phyloP scores from a whole-genome alignment of 2,888 invertebrate genomes.

The Netelia inedita region DNA sequence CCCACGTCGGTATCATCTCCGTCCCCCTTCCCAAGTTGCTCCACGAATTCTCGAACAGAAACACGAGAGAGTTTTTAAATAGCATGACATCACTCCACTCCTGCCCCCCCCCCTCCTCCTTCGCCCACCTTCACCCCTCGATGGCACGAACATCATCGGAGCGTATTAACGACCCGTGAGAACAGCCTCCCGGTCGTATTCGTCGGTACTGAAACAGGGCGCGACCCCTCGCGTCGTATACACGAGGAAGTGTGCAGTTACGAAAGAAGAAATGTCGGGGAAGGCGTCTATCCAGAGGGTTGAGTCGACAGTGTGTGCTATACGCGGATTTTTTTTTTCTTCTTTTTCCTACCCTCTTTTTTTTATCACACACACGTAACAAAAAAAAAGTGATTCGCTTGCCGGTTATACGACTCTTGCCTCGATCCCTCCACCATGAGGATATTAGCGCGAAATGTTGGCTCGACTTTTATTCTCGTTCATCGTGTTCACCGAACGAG shows the following conservation, averaged over 20 bases:
- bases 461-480: constrained; percentile 46
- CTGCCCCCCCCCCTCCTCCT: not conserved
- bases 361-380: constrained; percentile 25
- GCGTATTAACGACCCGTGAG: constrained; percentile 79
- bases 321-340: not conserved
- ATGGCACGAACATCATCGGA: constrained; percentile 75
- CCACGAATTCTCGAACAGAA: constrained; percentile 37
- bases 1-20: not conserved
- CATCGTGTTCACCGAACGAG: constrained; percentile 40
- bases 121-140: not conserved
- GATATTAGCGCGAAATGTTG: constrained; percentile 45
- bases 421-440: constrained; percentile 12
- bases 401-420: constrained; percentile 21
- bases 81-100: constrained; percentile 63
- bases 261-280: constrained; percentile 56
- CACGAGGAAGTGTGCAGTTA: constrained; percentile 74
- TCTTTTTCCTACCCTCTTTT: constrained; percentile 38
- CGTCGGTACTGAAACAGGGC: constrained; percentile 74
- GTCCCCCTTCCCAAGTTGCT: not conserved
- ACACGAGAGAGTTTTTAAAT: constrained; percentile 72
- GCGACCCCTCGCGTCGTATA: constrained; percentile 59
- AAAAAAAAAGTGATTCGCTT: constrained; percentile 51
- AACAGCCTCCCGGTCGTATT: constrained; percentile 74
- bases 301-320: constrained; percentile 4
- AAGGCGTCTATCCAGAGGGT: constrained; percentile 44